These are phyloP conservation scores for Oryctes rhinoceros DNA, from an alignment of 1,140 invertebrate genomes.

Conservation along the genomic window DNA sequence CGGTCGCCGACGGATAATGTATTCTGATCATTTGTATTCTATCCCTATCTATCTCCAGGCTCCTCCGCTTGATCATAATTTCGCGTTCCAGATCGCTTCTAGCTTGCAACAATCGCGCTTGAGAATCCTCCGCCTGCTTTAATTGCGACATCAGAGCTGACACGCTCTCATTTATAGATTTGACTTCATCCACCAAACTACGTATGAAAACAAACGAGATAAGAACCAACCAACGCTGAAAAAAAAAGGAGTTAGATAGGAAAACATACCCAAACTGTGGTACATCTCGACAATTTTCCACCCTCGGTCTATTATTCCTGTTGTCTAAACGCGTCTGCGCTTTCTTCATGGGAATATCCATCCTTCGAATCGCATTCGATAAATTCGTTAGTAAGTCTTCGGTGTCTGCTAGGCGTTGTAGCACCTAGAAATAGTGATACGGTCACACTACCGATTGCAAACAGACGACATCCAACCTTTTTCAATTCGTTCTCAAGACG, in stretches of 20 bases:
- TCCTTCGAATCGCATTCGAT: slow-evolving; percentile 67
- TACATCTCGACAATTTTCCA: slow-evolving; percentile 76
- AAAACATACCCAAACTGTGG: slow-evolving; percentile 69
- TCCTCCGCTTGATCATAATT: slow-evolving; percentile 76
- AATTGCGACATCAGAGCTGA: slow-evolving; percentile 69
- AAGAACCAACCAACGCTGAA: background rate
- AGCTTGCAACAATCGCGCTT: slow-evolving; percentile 67
- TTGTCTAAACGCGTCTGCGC: slow-evolving; percentile 81
- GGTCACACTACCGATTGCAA: background rate
- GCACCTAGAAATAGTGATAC: slow-evolving; percentile 61
- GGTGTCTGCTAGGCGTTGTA: slow-evolving; percentile 74
- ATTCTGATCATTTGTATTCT: slow-evolving; percentile 70
- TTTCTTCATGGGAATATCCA: slow-evolving; percentile 78
- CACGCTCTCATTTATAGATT: slow-evolving; percentile 71
- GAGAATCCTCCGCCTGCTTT: slow-evolving; percentile 67
- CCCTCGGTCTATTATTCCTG: slow-evolving; percentile 69
- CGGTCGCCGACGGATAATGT: slow-evolving; percentile 72
- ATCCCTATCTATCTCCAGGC: slow-evolving; percentile 73
- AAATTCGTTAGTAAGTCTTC: slow-evolving; percentile 73
- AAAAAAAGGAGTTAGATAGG: background rate
- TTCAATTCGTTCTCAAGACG: slow-evolving; percentile 73
- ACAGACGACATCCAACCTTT: slow-evolving; percentile 60
- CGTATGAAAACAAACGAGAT: background rate
- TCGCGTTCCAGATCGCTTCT: slow-evolving; percentile 73
- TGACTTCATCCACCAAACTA: slow-evolving; percentile 75